A percentile compares a stretch with the other conserved stretches of the same genome.
These are phyloP conservation scores for Carettochelys insculpta DNA, from an alignment of 2,113 vertebrate genomes.

Conservation along the genomic window DNA sequence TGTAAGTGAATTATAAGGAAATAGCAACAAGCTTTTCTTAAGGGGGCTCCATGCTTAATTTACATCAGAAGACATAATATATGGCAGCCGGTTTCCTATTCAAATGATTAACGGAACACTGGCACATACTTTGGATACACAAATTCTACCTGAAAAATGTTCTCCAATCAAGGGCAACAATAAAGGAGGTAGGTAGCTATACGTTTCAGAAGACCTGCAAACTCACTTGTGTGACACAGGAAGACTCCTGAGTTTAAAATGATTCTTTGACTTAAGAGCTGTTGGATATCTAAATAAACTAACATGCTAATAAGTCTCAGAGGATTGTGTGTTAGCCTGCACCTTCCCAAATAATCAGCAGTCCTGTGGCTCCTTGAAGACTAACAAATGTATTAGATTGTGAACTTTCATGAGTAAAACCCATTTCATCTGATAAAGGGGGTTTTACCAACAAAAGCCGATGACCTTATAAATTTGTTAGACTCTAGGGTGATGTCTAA, in stretches of 20 bases:
- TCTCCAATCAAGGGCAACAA: neutral
- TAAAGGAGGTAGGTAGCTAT: neutral
- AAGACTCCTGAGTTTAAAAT: neutral
- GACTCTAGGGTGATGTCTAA: too few species aligned
- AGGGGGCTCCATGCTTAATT: neutral
- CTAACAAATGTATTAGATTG: too few species aligned
- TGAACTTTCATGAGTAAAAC: too few species aligned
- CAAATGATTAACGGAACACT: neutral
- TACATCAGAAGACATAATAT: neutral
- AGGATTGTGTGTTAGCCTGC: too few species aligned
- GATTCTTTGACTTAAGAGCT: neutral
- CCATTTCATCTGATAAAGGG: too few species aligned
- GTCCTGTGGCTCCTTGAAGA: too few species aligned
- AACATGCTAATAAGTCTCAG: too few species aligned
- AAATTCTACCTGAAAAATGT: neutral
- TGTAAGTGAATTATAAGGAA: too few species aligned
- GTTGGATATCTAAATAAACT: neutral
- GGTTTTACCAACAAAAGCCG: too few species aligned
- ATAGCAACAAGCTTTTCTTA: neutral
- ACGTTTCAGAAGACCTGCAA: neutral
- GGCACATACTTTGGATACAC: neutral
- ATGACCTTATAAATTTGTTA: too few species aligned
- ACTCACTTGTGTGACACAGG: neutral
- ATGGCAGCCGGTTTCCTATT: neutral
- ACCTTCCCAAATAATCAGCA: too few species aligned